These are phyloP conservation scores for Drosophila sucinea DNA, from an alignment of 1,140 invertebrate genomes.

Conservation along the genomic window DNA sequence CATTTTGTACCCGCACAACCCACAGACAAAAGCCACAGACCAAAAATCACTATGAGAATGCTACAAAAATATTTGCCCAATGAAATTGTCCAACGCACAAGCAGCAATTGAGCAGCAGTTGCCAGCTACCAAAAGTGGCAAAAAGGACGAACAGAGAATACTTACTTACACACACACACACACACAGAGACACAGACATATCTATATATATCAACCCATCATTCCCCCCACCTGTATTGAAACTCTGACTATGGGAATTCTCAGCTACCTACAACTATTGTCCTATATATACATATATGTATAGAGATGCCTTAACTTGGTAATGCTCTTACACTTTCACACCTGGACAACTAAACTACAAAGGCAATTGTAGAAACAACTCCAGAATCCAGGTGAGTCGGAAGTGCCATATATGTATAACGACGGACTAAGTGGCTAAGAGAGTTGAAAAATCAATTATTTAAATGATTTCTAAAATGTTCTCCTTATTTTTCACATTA, in stretches of 20 bases:
- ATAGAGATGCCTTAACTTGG: too few species aligned
- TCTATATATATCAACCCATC: background rate
- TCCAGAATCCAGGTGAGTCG: too few species aligned
- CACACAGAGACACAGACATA: too few species aligned
- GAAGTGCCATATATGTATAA: too few species aligned
- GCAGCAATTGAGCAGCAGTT: slow-evolving; percentile 33
- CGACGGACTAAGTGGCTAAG: too few species aligned
- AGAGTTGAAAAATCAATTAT: too few species aligned
- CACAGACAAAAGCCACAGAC: slow-evolving; percentile 46
- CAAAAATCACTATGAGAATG: slow-evolving; percentile 67
- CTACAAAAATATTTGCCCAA: slow-evolving; percentile 73
- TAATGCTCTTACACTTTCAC: too few species aligned
- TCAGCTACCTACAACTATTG: background rate
- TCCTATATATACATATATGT: background rate
- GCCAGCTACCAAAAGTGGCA: slow-evolving; percentile 24
- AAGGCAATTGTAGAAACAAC: too few species aligned
- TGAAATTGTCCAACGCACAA: slow-evolving; percentile 49
- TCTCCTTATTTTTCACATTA: too few species aligned
- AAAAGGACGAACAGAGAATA: slow-evolving; percentile 11
- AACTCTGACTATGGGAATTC: too few species aligned
- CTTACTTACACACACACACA: background rate
- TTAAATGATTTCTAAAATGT: too few species aligned
- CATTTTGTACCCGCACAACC: slow-evolving; percentile 58
- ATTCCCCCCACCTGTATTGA: background rate
- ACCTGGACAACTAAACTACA: too few species aligned